Conservation (phyloP, 2,888 invertebrate genomes). For the Ypsolopha sequella region DNA sequence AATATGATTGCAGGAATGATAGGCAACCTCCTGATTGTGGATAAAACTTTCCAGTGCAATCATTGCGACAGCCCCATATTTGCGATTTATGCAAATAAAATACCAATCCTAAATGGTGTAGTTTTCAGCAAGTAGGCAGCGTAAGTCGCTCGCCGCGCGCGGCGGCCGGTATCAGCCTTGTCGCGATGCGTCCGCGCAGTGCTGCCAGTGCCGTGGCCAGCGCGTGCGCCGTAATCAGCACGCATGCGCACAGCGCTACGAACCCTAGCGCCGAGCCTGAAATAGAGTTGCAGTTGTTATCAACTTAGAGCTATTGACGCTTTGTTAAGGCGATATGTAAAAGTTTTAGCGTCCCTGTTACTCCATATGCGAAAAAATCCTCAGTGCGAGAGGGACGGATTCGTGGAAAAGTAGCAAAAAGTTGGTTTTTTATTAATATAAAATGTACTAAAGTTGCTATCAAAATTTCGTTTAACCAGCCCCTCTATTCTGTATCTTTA, state of each 20-base stretch:
- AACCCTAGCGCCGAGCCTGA: conserved; percentile 53
- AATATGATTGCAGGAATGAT: too few species aligned
- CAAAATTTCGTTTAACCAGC: too few species aligned
- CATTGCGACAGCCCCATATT: neutral
- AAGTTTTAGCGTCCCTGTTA: too few species aligned
- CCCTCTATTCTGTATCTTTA: too few species aligned
- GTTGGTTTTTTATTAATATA: too few species aligned
- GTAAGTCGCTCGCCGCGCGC: conserved; percentile 30
- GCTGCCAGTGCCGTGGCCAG: conserved; percentile 36
- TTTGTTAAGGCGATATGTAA: too few species aligned
- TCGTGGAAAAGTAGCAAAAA: too few species aligned
- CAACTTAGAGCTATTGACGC: too few species aligned
- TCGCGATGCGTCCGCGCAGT: conserved; percentile 29
- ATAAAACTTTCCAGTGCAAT: neutral
- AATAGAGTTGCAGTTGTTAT: neutral
- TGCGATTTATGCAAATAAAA: neutral
- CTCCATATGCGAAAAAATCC: too few species aligned
- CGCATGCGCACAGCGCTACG: conserved; percentile 52
- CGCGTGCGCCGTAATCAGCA: conserved; percentile 47
- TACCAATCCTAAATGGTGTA: conserved; percentile 9
- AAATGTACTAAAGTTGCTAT: too few species aligned
- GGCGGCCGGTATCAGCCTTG: conserved; percentile 21
- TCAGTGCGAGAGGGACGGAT: too few species aligned
- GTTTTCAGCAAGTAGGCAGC: conserved; percentile 43
- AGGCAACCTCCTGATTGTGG: too few species aligned